Conservation (phyloP, 2,797 vertebrate species). For the Amazona ochrocephala region DNA sequence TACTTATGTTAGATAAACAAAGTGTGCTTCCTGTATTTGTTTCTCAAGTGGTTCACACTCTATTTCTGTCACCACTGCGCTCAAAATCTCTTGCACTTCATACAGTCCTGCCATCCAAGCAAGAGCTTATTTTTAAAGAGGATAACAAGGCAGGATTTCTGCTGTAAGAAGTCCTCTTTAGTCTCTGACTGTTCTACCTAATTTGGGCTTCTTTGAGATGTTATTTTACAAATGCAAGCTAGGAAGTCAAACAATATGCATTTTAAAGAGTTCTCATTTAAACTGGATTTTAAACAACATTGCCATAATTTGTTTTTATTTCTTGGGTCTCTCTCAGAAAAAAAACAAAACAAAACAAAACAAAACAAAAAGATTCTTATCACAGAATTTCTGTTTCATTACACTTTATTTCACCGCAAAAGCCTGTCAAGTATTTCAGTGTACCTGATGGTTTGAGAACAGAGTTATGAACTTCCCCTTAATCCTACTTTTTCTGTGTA, state of each 20-base stretch:
- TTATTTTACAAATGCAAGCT: background rate
- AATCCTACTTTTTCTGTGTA: background rate
- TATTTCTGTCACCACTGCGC: background rate
- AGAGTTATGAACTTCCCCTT: background rate
- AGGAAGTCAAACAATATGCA: background rate
- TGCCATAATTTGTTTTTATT: background rate
- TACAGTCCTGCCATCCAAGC: background rate
- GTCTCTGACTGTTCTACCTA: background rate
- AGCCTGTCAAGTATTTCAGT: background rate
- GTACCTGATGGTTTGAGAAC: background rate
- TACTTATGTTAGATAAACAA: background rate
- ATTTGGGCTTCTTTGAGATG: background rate
- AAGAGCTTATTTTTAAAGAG: background rate
- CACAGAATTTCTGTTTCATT: background rate
- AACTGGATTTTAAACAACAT: background rate
- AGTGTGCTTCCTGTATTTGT: background rate
- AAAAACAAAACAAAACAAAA: background rate
- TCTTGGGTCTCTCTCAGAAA: background rate
- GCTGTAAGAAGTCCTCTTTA: background rate
- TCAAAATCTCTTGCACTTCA: background rate
- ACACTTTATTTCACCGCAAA: background rate
- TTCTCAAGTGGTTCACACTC: background rate
- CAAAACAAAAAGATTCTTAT: background rate
- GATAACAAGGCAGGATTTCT: background rate
- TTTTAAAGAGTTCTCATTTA: background rate